phyloP scores from a whole-genome alignment of 2,113 vertebrate genomes.

The Nibea albiflora region DNA sequence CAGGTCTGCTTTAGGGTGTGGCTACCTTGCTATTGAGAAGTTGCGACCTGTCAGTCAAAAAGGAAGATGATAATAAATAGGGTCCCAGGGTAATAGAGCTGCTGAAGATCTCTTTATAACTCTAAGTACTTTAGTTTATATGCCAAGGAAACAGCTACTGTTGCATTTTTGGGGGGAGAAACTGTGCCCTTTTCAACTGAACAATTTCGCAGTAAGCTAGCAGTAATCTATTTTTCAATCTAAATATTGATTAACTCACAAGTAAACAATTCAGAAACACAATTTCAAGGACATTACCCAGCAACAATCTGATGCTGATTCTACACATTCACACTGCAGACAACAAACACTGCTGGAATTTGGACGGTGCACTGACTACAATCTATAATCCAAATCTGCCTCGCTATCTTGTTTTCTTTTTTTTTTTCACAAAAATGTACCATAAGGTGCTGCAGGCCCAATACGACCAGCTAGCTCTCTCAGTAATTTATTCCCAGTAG shows the following conservation, averaged over 20 bases:
- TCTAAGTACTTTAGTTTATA: neutral
- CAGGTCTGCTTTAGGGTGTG: too few species aligned
- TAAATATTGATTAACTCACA: constrained; percentile 1
- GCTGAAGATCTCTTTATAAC: neutral
- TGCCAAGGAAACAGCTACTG: neutral
- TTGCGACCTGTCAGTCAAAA: too few species aligned
- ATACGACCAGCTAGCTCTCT: neutral
- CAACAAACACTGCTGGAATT: neutral
- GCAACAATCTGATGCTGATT: neutral
- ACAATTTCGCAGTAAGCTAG: neutral
- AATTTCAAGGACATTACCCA: neutral
- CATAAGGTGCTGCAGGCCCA: neutral
- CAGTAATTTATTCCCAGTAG: constrained; percentile 11
- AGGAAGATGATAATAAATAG: too few species aligned
- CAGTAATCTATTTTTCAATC: neutral
- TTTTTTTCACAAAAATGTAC: neutral
- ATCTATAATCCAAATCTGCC: neutral
- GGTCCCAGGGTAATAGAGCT: too few species aligned
- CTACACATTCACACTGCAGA: neutral
- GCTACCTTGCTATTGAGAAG: too few species aligned
- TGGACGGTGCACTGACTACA: neutral
- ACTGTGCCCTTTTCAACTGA: neutral
- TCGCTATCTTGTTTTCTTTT: neutral
- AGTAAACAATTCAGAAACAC: neutral
- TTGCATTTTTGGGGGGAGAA: neutral